Evolutionary conservation across 2,888 invertebrate species (phyloP).

Genomic region (Epicampocera succincta): DNA sequence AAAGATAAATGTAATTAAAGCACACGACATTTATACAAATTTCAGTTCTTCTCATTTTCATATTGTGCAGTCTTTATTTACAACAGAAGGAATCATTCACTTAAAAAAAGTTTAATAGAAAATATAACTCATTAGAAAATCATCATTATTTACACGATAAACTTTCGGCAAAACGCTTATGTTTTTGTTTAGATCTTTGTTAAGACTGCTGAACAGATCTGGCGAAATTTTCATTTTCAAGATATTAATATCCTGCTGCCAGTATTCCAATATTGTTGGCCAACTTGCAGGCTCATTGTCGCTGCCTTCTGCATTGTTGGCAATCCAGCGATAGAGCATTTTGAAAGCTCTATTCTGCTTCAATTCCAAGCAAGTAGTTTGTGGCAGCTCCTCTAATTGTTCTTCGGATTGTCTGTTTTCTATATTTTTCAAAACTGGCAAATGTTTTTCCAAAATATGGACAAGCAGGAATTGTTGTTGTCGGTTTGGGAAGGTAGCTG

Average conservation of each 20-base stretch:
- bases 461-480: constrained; percentile 75
- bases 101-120: constrained; percentile 72
- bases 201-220: constrained; percentile 73
- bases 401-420: constrained; percentile 43
- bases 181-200: constrained; percentile 74
- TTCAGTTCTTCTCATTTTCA: neutral
- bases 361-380: constrained; percentile 44
- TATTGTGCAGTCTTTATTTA: constrained; percentile 2
- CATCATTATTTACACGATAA: constrained; percentile 74
- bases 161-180: constrained; percentile 74
- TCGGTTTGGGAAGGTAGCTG: constrained; percentile 72
- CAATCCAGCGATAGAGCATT: constrained; percentile 71
- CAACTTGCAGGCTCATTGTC: constrained; percentile 11
- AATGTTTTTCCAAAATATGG: constrained; percentile 77
- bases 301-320: constrained; percentile 36
- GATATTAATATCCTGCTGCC: constrained; percentile 74
- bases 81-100: neutral
- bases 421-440: constrained; percentile 74
- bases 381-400: neutral
- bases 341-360: constrained; percentile 70
- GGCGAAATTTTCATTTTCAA: constrained; percentile 76
- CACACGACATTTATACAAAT: constrained; percentile 9
- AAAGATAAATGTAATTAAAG: constrained; percentile 32
- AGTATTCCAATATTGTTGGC: constrained; percentile 69
- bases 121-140: constrained; percentile 76